Percentiles rank a stretch among this genome's conserved stretches.
These are phyloP conservation scores for Tipula unca DNA, from an alignment of 2,888 invertebrate species.

Conservation along the genomic window DNA sequence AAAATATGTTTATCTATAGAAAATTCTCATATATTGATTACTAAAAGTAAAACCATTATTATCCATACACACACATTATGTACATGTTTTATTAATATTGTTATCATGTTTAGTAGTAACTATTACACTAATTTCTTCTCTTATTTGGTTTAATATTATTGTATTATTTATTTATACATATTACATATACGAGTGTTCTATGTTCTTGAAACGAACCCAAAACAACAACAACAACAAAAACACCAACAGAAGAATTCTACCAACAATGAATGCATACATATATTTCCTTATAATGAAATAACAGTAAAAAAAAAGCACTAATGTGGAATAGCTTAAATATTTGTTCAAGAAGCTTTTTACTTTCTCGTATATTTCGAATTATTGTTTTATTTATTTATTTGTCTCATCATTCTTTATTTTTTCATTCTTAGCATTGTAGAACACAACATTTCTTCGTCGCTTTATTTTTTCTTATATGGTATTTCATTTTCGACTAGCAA, in stretches of 20 bases:
- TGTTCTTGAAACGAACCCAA: not conserved
- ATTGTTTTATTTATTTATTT: not conserved
- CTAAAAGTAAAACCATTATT: not conserved
- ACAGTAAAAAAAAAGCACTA: not conserved
- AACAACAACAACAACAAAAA: not conserved
- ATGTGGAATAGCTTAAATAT: constrained; percentile 8
- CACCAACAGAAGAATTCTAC: not conserved
- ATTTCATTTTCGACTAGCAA: not conserved
- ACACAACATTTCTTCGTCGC: not conserved
- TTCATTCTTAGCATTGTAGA: not conserved
- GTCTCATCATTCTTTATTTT: constrained; percentile 3
- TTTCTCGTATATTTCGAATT: not conserved
- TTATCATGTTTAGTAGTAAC: constrained; percentile 8
- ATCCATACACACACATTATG: not conserved
- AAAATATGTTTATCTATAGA: constrained; percentile 8
- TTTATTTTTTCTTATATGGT: not conserved
- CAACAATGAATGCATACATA: not conserved
- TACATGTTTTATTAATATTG: not conserved
- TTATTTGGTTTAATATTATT: constrained; percentile 4
- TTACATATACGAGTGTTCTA: not conserved
- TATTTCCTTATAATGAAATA: not conserved
- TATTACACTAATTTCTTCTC: constrained; percentile 14
- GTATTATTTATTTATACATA: not conserved
- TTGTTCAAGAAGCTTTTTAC: not conserved
- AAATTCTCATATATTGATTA: constrained; percentile 8